Evolutionary conservation across 2,113 vertebrate genomes (phyloP), one percentile per base, ranked within the genome.

Genomic region (Plestiodon gilberti): DNA sequence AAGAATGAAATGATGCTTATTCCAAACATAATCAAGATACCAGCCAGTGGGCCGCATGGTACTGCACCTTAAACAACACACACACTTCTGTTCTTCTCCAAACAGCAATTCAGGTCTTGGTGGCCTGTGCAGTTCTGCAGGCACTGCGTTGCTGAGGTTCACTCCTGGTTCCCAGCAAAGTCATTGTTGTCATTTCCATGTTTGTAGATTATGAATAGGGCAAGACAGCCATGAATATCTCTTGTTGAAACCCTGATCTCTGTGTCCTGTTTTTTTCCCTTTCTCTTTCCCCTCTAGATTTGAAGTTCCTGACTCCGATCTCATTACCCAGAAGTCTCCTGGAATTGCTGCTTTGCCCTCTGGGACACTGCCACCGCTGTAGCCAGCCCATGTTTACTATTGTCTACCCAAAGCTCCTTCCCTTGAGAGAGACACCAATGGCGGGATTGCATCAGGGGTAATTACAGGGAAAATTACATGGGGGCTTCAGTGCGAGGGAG

Each of bases 351-450:
- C 97, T 95, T 86, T 99, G 97, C 95, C 98, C 99, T 5, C 91
- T 99, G 93, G 98, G 98, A 79, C 99, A 99, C 93, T 99, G 99
- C 92, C 98, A 99, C 93, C 98, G 97, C 62, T 99, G 98, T 91
- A 98, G 98, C 88, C 98, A 99, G 94, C 97, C 98, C 89, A 99
- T 99, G 98, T 99, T 99, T 96, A 99, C 98, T 85, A 98, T 98
- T 85, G 97, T 98, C 96, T 99, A 98, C 95, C 98, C 98, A 90
- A 99, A 99, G 95, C 97, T 98, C 82, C 99, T 99, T 91, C 98
- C 98, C 78, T 96, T 99, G 92, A 97, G 98, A 88, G 97, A 98
- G 95, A 99, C 98, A 0, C 97, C 97, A 2, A 97, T 99, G 97
- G 98, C 98, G 48, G 98, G 97, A 89, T 98, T 99, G 76, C 98